These are phyloP conservation scores for Synergus laeviventris DNA, from an alignment of 2,888 invertebrate species.

Conservation along the genomic window DNA sequence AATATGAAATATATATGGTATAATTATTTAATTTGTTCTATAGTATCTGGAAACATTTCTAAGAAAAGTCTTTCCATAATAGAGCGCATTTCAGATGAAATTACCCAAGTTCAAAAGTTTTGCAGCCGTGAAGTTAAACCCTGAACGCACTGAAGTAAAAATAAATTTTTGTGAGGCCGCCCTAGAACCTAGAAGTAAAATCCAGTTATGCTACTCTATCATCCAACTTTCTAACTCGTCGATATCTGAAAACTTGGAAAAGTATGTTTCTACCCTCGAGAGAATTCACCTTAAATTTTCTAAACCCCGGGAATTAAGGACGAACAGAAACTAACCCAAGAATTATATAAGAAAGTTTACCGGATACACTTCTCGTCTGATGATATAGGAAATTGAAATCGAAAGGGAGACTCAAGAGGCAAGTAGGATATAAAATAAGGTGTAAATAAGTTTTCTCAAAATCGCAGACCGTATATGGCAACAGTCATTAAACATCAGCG, in stretches of 20 bases:
- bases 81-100: conserved; percentile 13
- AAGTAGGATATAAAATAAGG: not conserved
- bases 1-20: too few species aligned
- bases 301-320: conserved; percentile 30
- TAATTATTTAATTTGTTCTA: too few species aligned
- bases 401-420: not conserved
- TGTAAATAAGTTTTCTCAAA: not conserved
- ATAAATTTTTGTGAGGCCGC: conserved; percentile 27
- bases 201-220: conserved; percentile 37
- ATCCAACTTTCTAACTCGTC: conserved; percentile 32
- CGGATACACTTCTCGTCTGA: not conserved
- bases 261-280: conserved; percentile 24
- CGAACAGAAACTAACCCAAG: conserved; percentile 21
- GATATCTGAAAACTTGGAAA: conserved; percentile 24
- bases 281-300: conserved; percentile 38
- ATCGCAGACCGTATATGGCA: conserved; percentile 29
- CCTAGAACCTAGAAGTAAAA: conserved; percentile 24
- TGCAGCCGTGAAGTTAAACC: not conserved
- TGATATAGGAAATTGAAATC: not conserved
- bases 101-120: conserved; percentile 22
- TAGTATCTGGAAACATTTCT: not conserved
- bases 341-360: not conserved
- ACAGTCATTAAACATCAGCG: conserved; percentile 52
- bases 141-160: conserved; percentile 24
- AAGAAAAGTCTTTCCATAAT: conserved; percentile 4